Evolutionary conservation across 2,888 invertebrate genomes (phyloP).

Genomic region (Drosophila gaucha): DNA sequence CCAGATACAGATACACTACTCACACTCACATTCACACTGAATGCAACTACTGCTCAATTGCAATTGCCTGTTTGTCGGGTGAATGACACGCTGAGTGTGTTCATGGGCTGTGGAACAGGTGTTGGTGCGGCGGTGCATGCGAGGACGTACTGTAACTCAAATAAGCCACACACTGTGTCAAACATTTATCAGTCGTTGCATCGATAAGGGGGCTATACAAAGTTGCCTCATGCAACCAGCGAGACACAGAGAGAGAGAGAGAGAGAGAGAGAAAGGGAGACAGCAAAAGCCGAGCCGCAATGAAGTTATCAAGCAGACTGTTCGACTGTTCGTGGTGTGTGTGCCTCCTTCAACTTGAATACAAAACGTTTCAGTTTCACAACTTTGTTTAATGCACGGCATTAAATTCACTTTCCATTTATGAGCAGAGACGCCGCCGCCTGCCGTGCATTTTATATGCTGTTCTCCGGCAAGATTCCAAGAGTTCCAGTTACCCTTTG

Average conservation of each 20-base stretch:
- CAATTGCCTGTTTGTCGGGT: conserved; percentile 48
- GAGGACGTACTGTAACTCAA: conserved; percentile 53
- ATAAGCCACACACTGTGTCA: conserved; percentile 72
- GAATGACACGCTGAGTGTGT: conserved; percentile 58
- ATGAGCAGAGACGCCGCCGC: conserved; percentile 40
- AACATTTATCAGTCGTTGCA: conserved; percentile 72
- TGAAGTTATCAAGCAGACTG: conserved; percentile 64
- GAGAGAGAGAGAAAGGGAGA: not conserved
- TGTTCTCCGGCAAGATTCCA: not conserved
- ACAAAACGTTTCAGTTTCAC: conserved; percentile 68
- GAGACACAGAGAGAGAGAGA: not conserved
- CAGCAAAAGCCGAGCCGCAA: conserved; percentile 26
- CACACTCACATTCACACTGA: conserved; percentile 18
- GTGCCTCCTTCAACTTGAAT: conserved; percentile 24
- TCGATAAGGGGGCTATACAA: conserved; percentile 71
- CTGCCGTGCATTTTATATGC: conserved; percentile 61
- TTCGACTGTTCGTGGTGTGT: conserved; percentile 6
- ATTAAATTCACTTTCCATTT: conserved; percentile 75
- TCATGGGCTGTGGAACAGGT: conserved; percentile 5
- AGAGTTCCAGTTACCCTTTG: conserved; percentile 5
- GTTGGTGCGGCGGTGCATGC: conserved; percentile 5
- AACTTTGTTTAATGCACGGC: conserved; percentile 71
- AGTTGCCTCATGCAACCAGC: conserved; percentile 53
- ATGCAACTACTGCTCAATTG: conserved; percentile 43
- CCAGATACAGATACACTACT: conserved; percentile 51